These are phyloP conservation scores for Altica lythri DNA, from an alignment of 2,888 invertebrate species.

Conservation along the genomic window DNA sequence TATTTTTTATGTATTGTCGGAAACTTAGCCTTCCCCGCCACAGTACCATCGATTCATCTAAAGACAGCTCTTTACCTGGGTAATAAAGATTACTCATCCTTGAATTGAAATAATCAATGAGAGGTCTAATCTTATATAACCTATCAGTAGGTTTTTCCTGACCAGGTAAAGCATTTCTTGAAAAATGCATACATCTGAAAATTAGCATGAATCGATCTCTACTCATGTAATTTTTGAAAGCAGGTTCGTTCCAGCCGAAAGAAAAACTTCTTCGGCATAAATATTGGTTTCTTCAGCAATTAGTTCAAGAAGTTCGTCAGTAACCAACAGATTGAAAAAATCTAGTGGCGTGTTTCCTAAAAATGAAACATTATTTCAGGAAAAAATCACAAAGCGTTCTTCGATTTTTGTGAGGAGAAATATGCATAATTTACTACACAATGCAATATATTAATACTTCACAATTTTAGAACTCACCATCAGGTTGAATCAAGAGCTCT, in stretches of 20 bases:
- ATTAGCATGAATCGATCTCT: conserved; percentile 19
- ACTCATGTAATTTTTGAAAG: conserved; percentile 13
- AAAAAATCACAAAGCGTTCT: neutral
- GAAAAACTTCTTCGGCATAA: conserved; percentile 10
- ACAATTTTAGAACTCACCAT: conserved; percentile 7
- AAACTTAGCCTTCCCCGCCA: conserved; percentile 41
- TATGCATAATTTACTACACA: neutral
- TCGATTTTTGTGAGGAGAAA: neutral
- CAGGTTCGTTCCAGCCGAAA: neutral
- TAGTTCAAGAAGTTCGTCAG: neutral
- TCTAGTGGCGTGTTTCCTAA: conserved; percentile 9
- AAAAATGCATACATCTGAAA: conserved; percentile 29
- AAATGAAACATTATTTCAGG: neutral
- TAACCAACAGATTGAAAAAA: conserved; percentile 9
- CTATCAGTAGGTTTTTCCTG: conserved; percentile 17
- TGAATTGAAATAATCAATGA: conserved; percentile 48
- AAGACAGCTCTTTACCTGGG: conserved; percentile 32
- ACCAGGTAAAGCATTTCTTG: conserved; percentile 12
- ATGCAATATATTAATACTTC: neutral
- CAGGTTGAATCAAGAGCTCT: conserved; percentile 8
- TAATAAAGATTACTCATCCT: conserved; percentile 35
- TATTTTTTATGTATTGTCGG: no score
- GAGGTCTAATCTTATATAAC: conserved; percentile 42
- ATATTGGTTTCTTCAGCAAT: neutral
- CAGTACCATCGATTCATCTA: conserved; percentile 38